Evolutionary conservation across 2,888 invertebrate genomes (phyloP), one percentile per base, ranked within the genome.

Genomic region (Limenitis camilla): DNA sequence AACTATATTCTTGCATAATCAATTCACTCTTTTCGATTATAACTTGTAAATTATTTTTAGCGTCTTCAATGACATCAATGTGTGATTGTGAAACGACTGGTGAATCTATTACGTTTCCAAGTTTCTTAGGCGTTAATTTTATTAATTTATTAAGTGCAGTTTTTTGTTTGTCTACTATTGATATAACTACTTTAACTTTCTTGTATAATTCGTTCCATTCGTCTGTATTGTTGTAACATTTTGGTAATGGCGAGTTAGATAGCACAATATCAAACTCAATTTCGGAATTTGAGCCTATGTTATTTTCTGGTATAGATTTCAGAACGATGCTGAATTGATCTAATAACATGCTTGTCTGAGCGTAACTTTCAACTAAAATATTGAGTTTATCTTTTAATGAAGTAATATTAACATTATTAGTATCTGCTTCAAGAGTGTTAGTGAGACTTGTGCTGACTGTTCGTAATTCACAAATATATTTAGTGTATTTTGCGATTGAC

Each of bases 281-380:
- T 57, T 78, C 78, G 4, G 61, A 62, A 52, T 70, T 67, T 1
- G 67, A 53, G 36, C 63, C 61, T 0, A 78, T 28, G 3, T 58
- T 64, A 55, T 70, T 67, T 59, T 80, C 81, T 11, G 88, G 88
- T 32, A 76, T 74, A 0, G 84, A 90, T 64, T 91, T 88, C 0
- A 96, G 69, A 19, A 95, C 78, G 1, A 93, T 73, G 52, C 85
- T 77, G 63, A 93, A 91, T 68, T 96, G 95, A 59, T 92, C 91
- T 28, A 94, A 76, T 7, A 91, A 81, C 51, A 90, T 81, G 36
- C 84, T 74, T 6, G 85, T 68, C 49, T 89, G 85, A 1, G 88
- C 85, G 53, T 90, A 78, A 48, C 89, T 75, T 43, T 88, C 78
- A 36, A 76, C 83, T 1, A 92, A 69, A 7, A 77, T 71, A 5